Evolutionary conservation across 2,888 invertebrate species (phyloP).

Genomic region (Nezara viridula): DNA sequence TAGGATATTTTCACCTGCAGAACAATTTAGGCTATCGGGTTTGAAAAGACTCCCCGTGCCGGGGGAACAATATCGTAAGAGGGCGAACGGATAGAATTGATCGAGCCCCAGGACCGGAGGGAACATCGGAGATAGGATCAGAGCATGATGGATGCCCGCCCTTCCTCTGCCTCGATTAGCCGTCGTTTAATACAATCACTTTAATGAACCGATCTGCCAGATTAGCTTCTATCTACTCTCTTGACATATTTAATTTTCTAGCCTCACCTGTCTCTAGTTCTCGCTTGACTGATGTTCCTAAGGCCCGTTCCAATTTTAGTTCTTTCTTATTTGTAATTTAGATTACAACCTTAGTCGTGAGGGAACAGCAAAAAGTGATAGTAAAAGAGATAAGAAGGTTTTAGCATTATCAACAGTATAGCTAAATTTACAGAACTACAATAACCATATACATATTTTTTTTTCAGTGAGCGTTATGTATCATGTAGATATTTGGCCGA

Average conservation of each 20-base stretch:
- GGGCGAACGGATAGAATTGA: slow-evolving; percentile 12
- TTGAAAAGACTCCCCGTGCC: neutral
- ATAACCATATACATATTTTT: too few species aligned
- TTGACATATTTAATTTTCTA: slow-evolving; percentile 52
- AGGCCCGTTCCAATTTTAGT: neutral
- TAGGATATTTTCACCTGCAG: neutral
- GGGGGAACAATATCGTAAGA: neutral
- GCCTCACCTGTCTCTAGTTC: neutral
- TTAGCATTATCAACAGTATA: too few species aligned
- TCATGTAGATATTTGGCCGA: too few species aligned
- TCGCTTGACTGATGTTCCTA: slow-evolving; percentile 5
- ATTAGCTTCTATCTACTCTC: slow-evolving; percentile 49
- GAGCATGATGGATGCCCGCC: slow-evolving; percentile 43
- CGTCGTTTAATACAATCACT: slow-evolving; percentile 47
- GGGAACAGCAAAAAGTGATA: rapidly evolving
- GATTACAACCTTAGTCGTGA: neutral
- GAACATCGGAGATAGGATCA: slow-evolving; percentile 33
- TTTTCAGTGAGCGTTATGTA: too few species aligned
- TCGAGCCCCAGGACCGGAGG: neutral
- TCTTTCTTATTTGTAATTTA: slow-evolving; percentile 4
- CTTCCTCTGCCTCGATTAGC: slow-evolving; percentile 26
- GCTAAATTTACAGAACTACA: too few species aligned
- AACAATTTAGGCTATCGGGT: neutral
- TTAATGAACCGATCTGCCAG: slow-evolving; percentile 38
- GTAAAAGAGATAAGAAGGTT: too few species aligned